Conservation (phyloP, 2,888 invertebrate genomes). For the Metopia argyrocephala region DNA sequence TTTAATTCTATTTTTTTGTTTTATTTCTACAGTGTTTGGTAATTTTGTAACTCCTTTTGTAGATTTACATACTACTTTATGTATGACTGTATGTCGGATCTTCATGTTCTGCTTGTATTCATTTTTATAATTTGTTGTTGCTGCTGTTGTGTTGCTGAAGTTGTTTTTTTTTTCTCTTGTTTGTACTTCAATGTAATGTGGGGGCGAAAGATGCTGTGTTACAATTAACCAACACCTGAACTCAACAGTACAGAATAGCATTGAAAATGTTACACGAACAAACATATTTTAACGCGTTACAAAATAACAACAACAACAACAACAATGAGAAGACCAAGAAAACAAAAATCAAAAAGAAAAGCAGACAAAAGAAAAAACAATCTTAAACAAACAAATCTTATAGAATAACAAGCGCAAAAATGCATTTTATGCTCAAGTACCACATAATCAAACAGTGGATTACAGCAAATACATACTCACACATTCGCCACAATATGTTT, state of each 20-base stretch:
- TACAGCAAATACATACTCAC: background rate
- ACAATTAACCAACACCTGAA: constrained; percentile 63
- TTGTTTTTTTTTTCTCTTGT: too few relatives aligned
- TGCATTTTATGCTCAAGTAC: constrained; percentile 39
- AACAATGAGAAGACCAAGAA: background rate
- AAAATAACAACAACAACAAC: background rate
- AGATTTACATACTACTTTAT: constrained; percentile 14
- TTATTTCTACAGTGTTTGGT: constrained; percentile 33
- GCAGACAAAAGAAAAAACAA: background rate
- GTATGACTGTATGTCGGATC: constrained; percentile 2
- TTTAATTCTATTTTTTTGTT: background rate
- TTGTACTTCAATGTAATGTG: too few relatives aligned
- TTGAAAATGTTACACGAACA: constrained; percentile 47
- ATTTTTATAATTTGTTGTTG: constrained; percentile 7
- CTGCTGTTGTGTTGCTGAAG: constrained; percentile 13
- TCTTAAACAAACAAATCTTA: background rate
- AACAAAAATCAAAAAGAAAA: background rate
- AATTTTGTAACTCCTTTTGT: constrained; percentile 42
- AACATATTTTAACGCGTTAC: constrained; percentile 50
- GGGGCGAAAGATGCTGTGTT: constrained; percentile 60
- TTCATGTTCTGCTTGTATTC: background rate
- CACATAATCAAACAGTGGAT: constrained; percentile 17
- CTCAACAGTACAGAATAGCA: background rate
- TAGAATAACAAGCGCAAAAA: constrained; percentile 12
- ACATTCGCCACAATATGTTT: constrained; percentile 40